Conservation (phyloP, 2,888 invertebrate genomes). For the Galeopsomyia nigrocyanea region DNA sequence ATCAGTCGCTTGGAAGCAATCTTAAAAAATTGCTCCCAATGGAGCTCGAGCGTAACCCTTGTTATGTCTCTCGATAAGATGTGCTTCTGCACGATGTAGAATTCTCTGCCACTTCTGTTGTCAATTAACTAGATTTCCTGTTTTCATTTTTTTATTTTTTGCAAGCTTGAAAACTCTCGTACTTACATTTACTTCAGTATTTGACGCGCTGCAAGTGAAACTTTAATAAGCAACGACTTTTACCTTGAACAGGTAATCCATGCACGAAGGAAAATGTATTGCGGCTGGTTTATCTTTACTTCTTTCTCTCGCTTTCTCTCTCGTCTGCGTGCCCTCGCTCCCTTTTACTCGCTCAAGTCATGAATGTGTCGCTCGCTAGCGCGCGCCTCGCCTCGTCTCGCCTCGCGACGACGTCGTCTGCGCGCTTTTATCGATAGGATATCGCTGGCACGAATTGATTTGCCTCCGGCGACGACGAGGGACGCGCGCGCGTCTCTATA, state of each 20-base stretch:
- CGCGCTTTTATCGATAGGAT: slow-evolving; percentile 31
- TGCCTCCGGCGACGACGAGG: slow-evolving; percentile 1
- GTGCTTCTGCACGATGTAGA: slow-evolving; percentile 52
- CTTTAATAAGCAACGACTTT: too few species aligned
- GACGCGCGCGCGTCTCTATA: slow-evolving; percentile 26
- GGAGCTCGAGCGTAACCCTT: neutral
- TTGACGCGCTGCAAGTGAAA: too few species aligned
- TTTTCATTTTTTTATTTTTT: too few species aligned
- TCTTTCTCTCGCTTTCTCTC: neutral
- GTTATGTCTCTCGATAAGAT: slow-evolving; percentile 19
- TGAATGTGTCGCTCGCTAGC: slow-evolving; percentile 14
- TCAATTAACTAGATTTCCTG: too few species aligned
- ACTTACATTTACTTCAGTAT: too few species aligned
- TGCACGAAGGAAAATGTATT: neutral
- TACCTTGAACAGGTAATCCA: too few species aligned
- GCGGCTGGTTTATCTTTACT: neutral
- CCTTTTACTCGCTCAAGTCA: neutral
- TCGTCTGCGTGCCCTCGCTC: neutral
- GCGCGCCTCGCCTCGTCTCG: too few species aligned
- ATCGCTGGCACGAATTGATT: slow-evolving; percentile 29
- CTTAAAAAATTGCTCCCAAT: slow-evolving; percentile 60
- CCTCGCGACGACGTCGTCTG: neutral
- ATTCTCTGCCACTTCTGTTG: slow-evolving; percentile 46
- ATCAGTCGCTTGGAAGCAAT: slow-evolving; percentile 55
- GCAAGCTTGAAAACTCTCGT: too few species aligned